Percentiles rank a stretch among this genome's conserved stretches.
Conservation (phyloP, 2,113 vertebrate genomes). For the Antechinus flavipes region DNA sequence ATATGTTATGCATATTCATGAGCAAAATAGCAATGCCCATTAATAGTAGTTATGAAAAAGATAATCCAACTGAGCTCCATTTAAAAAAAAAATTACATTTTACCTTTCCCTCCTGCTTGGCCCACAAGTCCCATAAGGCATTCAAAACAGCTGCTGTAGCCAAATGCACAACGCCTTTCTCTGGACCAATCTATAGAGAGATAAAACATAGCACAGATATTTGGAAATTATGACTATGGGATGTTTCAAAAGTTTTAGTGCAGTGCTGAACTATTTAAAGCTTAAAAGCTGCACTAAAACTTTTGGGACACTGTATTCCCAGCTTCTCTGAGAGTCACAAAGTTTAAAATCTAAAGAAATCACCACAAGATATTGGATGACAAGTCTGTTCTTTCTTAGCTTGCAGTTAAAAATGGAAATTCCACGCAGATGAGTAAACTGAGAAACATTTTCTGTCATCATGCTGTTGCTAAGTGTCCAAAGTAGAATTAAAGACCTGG, state of each 20-base stretch:
- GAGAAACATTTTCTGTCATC: not conserved
- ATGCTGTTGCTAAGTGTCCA: not conserved
- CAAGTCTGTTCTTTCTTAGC: not conserved
- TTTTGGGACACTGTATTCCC: not conserved
- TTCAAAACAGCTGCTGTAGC: slow-evolving; percentile 86
- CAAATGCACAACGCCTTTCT: slow-evolving; percentile 88
- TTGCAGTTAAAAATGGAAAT: not conserved
- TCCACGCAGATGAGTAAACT: not conserved
- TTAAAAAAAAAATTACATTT: not conserved
- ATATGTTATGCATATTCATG: not conserved
- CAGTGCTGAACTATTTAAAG: not conserved
- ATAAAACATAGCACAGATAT: slow-evolving; percentile 36
- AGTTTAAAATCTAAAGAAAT: not conserved
- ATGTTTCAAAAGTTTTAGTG: not conserved
- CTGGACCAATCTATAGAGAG: slow-evolving; percentile 84
- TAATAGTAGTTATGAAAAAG: not conserved
- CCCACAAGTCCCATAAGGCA: slow-evolving; percentile 90
- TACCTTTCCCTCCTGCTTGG: slow-evolving; percentile 87
- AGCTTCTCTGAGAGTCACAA: not conserved
- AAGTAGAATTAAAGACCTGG: not conserved
- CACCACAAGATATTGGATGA: not conserved
- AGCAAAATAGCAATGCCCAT: not conserved
- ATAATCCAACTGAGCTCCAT: not conserved
- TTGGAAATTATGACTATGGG: not conserved
- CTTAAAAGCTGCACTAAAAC: not conserved